Conservation (phyloP, 2,113 vertebrate species). For the Cynoglossus semilaevis region DNA sequence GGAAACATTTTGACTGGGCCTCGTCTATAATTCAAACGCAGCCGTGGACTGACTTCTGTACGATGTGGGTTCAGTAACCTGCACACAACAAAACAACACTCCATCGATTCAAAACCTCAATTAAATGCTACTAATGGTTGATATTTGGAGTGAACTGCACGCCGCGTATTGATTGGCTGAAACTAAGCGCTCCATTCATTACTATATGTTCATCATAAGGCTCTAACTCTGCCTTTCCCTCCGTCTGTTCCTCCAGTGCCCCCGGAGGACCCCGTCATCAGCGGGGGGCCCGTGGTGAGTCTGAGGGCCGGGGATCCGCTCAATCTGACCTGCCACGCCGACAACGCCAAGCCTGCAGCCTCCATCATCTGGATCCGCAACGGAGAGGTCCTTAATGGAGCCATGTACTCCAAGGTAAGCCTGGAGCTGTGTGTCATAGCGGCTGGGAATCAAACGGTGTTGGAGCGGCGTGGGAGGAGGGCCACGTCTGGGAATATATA, state of each 20-base stretch:
- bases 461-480: neutral
- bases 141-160: neutral
- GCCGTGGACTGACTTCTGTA: too few relatives aligned
- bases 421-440: constrained; percentile 58
- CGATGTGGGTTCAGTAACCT: too few relatives aligned
- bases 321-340: constrained; percentile 94
- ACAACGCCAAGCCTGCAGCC: constrained; percentile 95
- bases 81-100: neutral
- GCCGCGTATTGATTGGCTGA: neutral
- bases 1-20: too few relatives aligned
- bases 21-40: too few relatives aligned
- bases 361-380: constrained; percentile 94
- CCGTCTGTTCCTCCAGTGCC: constrained; percentile 79
- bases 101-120: constrained; percentile 7
- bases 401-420: constrained; percentile 95
- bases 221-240: constrained; percentile 1
- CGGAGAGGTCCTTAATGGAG: constrained; percentile 91
- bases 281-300: constrained; percentile 91
- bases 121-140: neutral
- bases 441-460: neutral
- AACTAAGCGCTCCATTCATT: neutral
- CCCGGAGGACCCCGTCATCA: constrained; percentile 92
- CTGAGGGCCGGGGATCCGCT: constrained; percentile 91
- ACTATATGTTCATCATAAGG: neutral
- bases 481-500: too few relatives aligned